Percentiles rank a stretch among this genome's conserved stretches.
Evolutionary conservation across 2,888 invertebrate species (phyloP).

Genomic region (Geophilus truncorum): DNA sequence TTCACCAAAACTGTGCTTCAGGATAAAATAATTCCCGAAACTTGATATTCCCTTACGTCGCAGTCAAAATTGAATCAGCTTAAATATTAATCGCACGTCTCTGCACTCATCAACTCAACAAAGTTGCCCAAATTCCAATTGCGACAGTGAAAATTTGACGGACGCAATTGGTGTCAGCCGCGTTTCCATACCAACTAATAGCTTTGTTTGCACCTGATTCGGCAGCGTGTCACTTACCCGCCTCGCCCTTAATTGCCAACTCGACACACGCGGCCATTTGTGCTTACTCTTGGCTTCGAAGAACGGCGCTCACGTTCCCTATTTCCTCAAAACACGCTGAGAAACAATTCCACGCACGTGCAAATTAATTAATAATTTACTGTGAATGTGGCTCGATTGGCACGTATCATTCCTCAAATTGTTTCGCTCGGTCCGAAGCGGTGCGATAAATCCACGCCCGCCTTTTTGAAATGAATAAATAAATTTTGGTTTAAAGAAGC

Average conservation of each 20-base stretch:
- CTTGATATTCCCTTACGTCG: no score
- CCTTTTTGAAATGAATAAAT: neutral
- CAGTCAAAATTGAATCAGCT: no score
- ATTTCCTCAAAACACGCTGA: neutral
- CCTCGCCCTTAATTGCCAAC: neutral
- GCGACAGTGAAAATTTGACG: neutral
- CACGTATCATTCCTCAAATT: neutral
- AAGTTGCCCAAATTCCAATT: no score
- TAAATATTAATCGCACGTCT: no score
- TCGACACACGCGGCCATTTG: neutral
- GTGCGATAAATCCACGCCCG: neutral
- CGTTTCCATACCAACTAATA: neutral
- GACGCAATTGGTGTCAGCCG: neutral
- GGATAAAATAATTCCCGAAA: no score
- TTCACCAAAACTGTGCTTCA: no score
- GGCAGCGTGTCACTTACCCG: neutral
- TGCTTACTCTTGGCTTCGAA: neutral
- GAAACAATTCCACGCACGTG: neutral
- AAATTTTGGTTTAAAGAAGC: neutral
- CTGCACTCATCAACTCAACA: no score
- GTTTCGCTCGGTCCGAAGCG: no score
- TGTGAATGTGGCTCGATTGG: neutral
- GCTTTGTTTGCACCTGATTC: neutral
- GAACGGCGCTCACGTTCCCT: neutral
- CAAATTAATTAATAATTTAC: slow-evolving; percentile 5